Percentiles rank a stretch among this genome's conserved stretches.
These are phyloP conservation scores for Scelioninae gen. 1 DNA, from an alignment of 2,888 invertebrate genomes.

Conservation along the genomic window DNA sequence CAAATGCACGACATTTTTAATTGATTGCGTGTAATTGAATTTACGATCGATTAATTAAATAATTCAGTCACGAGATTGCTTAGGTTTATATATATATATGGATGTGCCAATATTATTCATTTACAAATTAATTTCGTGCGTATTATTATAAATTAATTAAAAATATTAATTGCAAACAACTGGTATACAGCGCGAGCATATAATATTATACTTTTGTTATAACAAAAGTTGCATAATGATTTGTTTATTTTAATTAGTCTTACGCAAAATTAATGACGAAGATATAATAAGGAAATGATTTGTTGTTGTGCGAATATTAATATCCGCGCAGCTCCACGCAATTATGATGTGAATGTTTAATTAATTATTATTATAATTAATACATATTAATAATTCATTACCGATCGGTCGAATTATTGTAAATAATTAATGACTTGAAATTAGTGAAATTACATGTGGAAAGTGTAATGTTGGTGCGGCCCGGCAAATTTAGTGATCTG, in stretches of 20 bases:
- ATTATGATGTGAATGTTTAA: constrained; percentile 33
- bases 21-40: constrained; percentile 19
- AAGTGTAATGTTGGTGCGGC: constrained; percentile 6
- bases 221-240: constrained; percentile 12
- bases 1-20: background rate
- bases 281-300: constrained; percentile 34
- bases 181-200: background rate
- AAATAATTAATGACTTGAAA: constrained; percentile 47
- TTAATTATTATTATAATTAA: constrained; percentile 53
- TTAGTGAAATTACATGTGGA: constrained; percentile 22
- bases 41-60: constrained; percentile 35
- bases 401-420: constrained; percentile 28
- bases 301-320: constrained; percentile 19
- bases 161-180: constrained; percentile 12
- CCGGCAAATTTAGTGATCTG: too few species aligned
- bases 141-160: constrained; percentile 32
- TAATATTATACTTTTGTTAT: constrained; percentile 24
- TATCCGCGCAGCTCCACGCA: background rate
- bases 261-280: constrained; percentile 27
- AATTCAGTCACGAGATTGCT: constrained; percentile 13
- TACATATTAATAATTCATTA: constrained; percentile 50
- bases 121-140: constrained; percentile 13
- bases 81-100: constrained; percentile 6
- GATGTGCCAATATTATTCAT: background rate
- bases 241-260: constrained; percentile 42